Base-by-base conservation (phyloP, 2,888 invertebrate genomes). In the Archips xylosteana region DNA sequence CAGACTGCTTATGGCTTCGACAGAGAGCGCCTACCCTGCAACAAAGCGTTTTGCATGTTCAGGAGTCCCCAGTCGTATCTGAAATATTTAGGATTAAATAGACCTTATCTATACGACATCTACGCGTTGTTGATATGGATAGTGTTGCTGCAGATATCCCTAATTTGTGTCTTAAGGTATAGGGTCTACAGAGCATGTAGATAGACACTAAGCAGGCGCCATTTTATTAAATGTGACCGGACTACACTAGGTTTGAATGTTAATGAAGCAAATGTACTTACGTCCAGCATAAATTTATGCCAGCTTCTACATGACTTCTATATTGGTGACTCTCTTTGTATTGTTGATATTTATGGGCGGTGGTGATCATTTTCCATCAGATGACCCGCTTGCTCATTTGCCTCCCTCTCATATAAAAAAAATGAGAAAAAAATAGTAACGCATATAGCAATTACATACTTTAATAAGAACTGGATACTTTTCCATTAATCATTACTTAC, bases 1-100 rank as follows among this genome's bases (percentile, higher is more conserved):
- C 95, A 97, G 80, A 95, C 96, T 0, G 95, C 97, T 0, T 98
- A 98, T 81, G 97, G 96, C 0, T 96, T 95, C 74, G 90, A 95
- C 63, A 92, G 97, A 59, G 90, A 89, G 0, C 89, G 88, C 10
- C 83, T 97, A 70, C 89, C 94, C 0, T 97, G 97, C 79, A 83
- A 94, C 3, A 85, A 89, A 70, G 82, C 81, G 0, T 95, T 92
- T 78, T 97, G 97, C 76, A 92, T 95, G 78, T 95, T 95, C 75
- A 95, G 87, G 65, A 84, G 89, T 5, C 95, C 96, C 0, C 78
- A 82, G 1, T 88, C 94, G 54, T 96, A 97, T 79, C 91, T 98
- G 13, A 83, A 95, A 1, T 92, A 95, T 77, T 91, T 97, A 83
- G 96, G 96, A n/a, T 95, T 97, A 82, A 83, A 89, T 0, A 91